A percentile compares a stretch with the other conserved stretches of the same genome.
These are phyloP conservation scores for Mohoua ochrocephala DNA, from an alignment of 2,113 vertebrate genomes.

Conservation along the genomic window DNA sequence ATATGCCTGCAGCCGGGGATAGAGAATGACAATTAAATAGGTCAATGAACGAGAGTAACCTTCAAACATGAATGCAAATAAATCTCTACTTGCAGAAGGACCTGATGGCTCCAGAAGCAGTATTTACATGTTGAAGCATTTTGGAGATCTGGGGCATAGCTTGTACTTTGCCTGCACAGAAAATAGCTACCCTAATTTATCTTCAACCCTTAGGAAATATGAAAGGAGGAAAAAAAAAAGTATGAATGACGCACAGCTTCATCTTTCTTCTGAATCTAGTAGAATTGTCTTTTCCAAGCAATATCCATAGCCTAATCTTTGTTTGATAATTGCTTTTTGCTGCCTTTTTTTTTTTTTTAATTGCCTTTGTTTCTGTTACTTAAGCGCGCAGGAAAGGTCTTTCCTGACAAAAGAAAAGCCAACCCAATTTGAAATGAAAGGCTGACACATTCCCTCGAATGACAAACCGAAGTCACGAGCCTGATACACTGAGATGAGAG, in stretches of 20 bases:
- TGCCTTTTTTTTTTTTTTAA: background rate
- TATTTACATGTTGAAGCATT: constrained; percentile 32
- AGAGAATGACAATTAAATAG: constrained; percentile 43
- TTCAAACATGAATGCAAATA: constrained; percentile 22
- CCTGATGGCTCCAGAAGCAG: constrained; percentile 20
- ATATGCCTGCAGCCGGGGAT: constrained; percentile 7
- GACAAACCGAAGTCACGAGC: background rate
- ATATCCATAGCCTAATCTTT: background rate
- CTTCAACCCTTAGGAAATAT: constrained; percentile 10
- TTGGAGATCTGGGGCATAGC: constrained; percentile 34
- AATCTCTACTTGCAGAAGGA: constrained; percentile 30
- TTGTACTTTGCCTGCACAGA: background rate
- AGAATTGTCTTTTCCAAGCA: background rate
- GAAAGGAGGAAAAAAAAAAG: background rate
- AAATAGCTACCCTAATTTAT: constrained; percentile 40
- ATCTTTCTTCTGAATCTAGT: background rate
- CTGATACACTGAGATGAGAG: background rate
- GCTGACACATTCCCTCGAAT: background rate
- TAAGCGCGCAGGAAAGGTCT: background rate
- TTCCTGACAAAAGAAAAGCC: constrained; percentile 26
- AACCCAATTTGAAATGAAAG: background rate
- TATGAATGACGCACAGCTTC: constrained; percentile 18
- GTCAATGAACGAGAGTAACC: constrained; percentile 63
- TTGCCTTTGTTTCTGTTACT: constrained; percentile 43
- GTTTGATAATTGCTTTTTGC: constrained; percentile 12